Percentiles rank a stretch among this genome's conserved stretches.
Evolutionary conservation across 2,888 invertebrate species (phyloP).

Genomic region (Cylloceria caligata): DNA sequence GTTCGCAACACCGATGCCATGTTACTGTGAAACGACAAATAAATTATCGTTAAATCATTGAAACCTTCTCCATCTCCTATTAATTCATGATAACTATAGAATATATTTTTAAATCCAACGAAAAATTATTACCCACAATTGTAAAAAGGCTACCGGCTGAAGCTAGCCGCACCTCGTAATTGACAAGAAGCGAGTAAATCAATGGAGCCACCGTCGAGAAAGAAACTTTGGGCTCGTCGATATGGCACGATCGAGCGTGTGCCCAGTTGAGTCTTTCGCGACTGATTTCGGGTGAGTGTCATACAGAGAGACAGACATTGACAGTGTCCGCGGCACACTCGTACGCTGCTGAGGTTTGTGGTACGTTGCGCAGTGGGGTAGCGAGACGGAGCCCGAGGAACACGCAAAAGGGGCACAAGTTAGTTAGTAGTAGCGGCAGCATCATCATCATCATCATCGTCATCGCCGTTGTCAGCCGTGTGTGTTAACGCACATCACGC

Average conservation of each 20-base stretch:
- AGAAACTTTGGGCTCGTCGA: neutral
- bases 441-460: slow-evolving; percentile 3
- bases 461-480: slow-evolving; percentile 35
- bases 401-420: slow-evolving; percentile 16
- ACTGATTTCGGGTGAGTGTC: slow-evolving; percentile 26
- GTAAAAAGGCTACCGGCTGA: slow-evolving; percentile 56
- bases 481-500: slow-evolving; percentile 5
- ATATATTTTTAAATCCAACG: neutral
- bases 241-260: neutral
- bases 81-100: neutral
- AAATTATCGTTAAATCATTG: slow-evolving; percentile 12
- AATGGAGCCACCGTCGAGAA: neutral
- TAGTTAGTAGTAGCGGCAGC: slow-evolving; percentile 4
- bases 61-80: neutral
- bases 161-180: slow-evolving; percentile 34
- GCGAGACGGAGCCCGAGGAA: slow-evolving; percentile 29
- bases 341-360: slow-evolving; percentile 62
- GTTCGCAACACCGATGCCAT: slow-evolving; percentile 71
- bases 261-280: neutral
- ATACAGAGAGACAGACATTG: slow-evolving; percentile 46
- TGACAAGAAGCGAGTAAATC: slow-evolving; percentile 9
- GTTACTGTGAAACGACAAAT: slow-evolving; percentile 53
- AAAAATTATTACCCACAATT: slow-evolving; percentile 53
- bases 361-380: slow-evolving; percentile 27
- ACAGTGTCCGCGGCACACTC: slow-evolving; percentile 67